These are phyloP conservation scores for Petrocephalus microphthalmus DNA, from an alignment of 2,113 vertebrate species.

Conservation along the genomic window DNA sequence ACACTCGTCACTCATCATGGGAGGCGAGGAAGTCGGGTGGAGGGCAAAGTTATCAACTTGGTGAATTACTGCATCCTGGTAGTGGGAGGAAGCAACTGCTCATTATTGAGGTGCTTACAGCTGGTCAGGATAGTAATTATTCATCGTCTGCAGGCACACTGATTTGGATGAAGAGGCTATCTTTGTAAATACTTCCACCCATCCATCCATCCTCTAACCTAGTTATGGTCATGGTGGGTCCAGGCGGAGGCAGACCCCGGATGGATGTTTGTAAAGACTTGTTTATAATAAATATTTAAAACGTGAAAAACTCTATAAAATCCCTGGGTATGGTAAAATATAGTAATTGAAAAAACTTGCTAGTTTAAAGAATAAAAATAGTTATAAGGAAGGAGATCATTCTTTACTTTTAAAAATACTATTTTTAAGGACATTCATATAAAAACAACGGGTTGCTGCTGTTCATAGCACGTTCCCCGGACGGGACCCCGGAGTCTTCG, in stretches of 20 bases:
- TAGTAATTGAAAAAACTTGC: neutral
- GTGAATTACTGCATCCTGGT: constrained; percentile 18
- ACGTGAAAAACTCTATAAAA: neutral
- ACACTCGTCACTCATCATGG: constrained; percentile 28
- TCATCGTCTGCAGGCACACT: neutral
- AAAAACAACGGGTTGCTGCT: neutral
- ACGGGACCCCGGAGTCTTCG: neutral
- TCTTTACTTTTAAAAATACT: constrained; percentile 6
- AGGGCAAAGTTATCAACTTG: constrained; percentile 22
- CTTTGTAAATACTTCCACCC: constrained; percentile 17
- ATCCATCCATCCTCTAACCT: neutral
- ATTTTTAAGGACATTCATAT: neutral
- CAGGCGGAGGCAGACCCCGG: neutral
- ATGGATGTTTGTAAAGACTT: neutral
- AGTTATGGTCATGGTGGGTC: neutral
- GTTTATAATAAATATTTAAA: neutral
- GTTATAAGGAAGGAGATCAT: neutral
- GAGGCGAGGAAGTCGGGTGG: constrained; percentile 24
- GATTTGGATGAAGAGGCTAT: neutral
- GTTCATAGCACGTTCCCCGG: neutral
- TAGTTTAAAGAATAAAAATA: neutral
- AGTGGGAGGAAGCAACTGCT: constrained; percentile 16
- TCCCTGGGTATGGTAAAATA: neutral
- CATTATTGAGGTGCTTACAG: constrained; percentile 20
- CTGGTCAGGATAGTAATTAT: neutral